Percentiles rank a stretch among this genome's conserved stretches.
Conservation (phyloP, 2,113 vertebrate species). For the Misgurnus mizolepis region DNA sequence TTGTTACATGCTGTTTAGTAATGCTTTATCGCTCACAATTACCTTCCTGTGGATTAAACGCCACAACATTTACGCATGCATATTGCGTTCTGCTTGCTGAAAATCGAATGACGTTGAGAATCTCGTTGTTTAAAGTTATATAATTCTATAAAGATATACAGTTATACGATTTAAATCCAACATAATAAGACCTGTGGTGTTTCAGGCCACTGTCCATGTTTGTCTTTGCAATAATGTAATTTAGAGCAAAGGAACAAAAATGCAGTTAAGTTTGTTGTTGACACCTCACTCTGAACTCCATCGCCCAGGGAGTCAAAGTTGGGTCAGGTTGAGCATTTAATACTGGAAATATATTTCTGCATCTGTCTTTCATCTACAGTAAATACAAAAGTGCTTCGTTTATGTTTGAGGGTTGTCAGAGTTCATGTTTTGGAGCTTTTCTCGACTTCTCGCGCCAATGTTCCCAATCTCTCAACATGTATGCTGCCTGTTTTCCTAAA, state of each 20-base stretch:
- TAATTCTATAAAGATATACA: neutral
- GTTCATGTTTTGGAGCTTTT: neutral
- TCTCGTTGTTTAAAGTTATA: neutral
- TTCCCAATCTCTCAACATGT: too few species aligned
- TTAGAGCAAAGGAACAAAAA: constrained; percentile 42
- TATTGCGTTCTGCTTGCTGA: constrained; percentile 22
- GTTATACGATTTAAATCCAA: neutral
- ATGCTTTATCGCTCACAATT: constrained; percentile 47
- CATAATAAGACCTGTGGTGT: neutral
- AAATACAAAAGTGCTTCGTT: constrained; percentile 41
- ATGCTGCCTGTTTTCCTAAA: neutral
- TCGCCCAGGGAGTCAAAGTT: neutral
- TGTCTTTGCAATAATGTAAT: constrained; percentile 30
- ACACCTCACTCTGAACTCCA: constrained; percentile 7
- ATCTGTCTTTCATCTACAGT: constrained; percentile 32
- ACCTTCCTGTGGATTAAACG: constrained; percentile 31
- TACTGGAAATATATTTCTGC: constrained; percentile 14
- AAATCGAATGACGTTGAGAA: constrained; percentile 9
- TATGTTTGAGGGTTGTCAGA: constrained; percentile 30
- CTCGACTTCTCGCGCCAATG: too few species aligned
- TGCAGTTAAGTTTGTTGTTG: constrained; percentile 28
- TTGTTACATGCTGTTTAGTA: constrained; percentile 51
- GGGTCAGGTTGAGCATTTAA: constrained; percentile 19
- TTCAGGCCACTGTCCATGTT: neutral
- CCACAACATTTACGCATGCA: constrained; percentile 28